These are phyloP conservation scores for Biston stratarius DNA, from an alignment of 2,888 invertebrate genomes.

Conservation along the genomic window DNA sequence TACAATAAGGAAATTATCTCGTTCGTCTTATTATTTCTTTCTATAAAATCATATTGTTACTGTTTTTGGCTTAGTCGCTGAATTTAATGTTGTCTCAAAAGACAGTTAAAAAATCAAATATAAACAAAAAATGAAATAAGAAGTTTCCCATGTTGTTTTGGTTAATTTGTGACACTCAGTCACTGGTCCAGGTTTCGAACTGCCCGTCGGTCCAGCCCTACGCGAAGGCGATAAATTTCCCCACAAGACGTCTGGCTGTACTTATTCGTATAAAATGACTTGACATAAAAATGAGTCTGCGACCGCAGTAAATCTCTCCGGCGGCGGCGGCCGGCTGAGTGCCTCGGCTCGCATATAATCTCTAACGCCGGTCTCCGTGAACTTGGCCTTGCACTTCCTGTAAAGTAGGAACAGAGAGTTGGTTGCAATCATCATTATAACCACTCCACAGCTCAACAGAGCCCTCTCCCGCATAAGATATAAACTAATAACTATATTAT, in stretches of 20 bases:
- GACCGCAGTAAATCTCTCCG: conserved; percentile 39
- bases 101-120: not conserved
- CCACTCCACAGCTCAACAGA: too few relatives aligned
- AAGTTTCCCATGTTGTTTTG: not conserved
- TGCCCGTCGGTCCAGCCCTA: conserved; percentile 8
- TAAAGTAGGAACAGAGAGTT: not conserved
- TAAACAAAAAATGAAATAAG: too few relatives aligned
- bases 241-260: conserved; percentile 23
- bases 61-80: too few relatives aligned
- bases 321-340: conserved; percentile 29
- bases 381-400: not conserved
- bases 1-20: too few relatives aligned
- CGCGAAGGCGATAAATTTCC: conserved; percentile 29
- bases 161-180: not conserved
- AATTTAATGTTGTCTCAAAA: too few relatives aligned
- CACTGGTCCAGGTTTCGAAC: not conserved
- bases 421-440: too few relatives aligned
- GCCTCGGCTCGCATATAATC: conserved; percentile 37
- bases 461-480: too few relatives aligned
- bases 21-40: too few relatives aligned
- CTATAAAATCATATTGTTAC: too few relatives aligned
- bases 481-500: too few relatives aligned
- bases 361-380: not conserved
- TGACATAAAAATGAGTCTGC: conserved; percentile 40
- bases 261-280: conserved; percentile 36